phyloP scores from a whole-genome alignment of 2,113 vertebrate genomes.

The Alouatta palliata region DNA sequence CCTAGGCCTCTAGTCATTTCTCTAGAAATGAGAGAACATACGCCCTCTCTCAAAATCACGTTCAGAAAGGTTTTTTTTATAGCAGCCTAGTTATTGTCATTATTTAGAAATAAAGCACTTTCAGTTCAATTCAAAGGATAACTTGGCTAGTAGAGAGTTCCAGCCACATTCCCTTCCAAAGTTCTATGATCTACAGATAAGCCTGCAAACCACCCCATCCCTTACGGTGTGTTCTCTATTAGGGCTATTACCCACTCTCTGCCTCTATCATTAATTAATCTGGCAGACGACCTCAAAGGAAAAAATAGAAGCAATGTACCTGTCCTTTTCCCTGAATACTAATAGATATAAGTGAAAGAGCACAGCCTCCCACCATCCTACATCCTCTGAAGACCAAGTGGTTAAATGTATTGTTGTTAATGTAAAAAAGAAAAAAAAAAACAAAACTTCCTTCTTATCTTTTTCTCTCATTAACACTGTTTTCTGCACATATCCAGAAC shows the following conservation, averaged over 20 bases:
- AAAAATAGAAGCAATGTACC: not conserved
- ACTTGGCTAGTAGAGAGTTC: not conserved
- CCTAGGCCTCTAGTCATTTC: not conserved
- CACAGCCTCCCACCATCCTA: not conserved
- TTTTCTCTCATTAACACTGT: not conserved
- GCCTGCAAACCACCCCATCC: not conserved
- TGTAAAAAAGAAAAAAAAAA: not conserved
- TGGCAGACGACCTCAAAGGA: not conserved
- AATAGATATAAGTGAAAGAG: not conserved
- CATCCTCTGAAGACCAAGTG: not conserved
- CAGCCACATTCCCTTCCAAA: not conserved
- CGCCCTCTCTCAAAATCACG: not conserved
- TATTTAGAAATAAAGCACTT: not conserved
- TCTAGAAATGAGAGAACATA: not conserved
- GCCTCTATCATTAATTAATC: not conserved
- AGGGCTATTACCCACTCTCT: not conserved
- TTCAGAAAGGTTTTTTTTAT: not conserved
- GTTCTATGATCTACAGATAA: not conserved
- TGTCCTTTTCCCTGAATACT: not conserved
- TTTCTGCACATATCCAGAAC: not conserved
- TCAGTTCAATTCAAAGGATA: not conserved
- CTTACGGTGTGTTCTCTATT: not conserved
- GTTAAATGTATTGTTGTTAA: not conserved
- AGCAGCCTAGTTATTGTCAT: not conserved
- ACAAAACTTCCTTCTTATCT: not conserved